Base-by-base conservation (phyloP, 1,140 invertebrate genomes). In the Papilio helenus region DNA sequence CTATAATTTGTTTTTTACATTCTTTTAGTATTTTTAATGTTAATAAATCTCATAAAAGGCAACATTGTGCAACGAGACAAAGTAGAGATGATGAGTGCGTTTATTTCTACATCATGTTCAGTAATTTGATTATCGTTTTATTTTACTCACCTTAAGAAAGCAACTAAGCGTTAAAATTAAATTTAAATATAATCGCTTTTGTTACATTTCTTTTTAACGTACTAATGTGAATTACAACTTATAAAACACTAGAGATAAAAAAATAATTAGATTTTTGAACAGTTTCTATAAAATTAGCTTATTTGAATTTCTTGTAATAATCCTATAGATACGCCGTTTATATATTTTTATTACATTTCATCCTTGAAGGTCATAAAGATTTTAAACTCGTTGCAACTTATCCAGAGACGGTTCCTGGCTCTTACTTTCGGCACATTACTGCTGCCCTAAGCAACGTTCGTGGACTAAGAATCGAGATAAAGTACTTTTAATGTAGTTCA, bases 391-490 rank as follows among this genome's bases (percentile, higher is more conserved):
- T 61, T 68, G 61, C 61, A 68, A 68, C 26, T 68, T 68, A 26
- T 3, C 61, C 23, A 29, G 23, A 14, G 26, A 29, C 61, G 14
- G 23, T 29, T 14, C 14, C 23, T 4, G 26, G 23, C 23, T 61
- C 58, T 26, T 29, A 23, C 42, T 74, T 74, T 74, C n/a, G 72
- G 39, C 39, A 74, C 20, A 49, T 46, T 74, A 74, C 23, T 23
- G 44, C 39, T 51, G 29, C 29, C 77, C 61, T 73, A 42, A 83
- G 29, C 34, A 29, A 73, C 80, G 51, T 74, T 51, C 26, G 46
- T 81, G 81, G 72, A 81, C 83, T 82, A 86, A 87, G 84, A 89
- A 86, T 87, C 85, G 82, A 83, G 85, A 86, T 89, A 85, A 89
- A 85, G 79, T 79, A 80, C 81, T 84, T 68, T 79, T 82, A 80